These are phyloP conservation scores for Lymantria monacha DNA, from an alignment of 2,888 invertebrate species.

Conservation along the genomic window DNA sequence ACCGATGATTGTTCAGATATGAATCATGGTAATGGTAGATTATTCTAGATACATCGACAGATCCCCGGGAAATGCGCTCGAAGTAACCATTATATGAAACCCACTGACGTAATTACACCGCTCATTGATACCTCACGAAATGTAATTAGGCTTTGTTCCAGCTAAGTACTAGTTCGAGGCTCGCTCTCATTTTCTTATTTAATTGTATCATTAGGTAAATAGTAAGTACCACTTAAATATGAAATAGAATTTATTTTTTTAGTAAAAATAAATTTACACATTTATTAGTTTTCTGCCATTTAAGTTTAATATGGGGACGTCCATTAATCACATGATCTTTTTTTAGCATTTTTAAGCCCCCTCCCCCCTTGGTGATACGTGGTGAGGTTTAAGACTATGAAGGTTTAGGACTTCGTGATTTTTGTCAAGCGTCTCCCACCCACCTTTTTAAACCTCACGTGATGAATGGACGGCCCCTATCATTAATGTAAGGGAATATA, in stretches of 20 bases:
- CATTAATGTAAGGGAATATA: too few species aligned
- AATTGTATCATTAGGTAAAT: constrained; percentile 61
- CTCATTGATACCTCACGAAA: constrained; percentile 78
- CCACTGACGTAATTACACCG: constrained; percentile 72
- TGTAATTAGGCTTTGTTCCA: constrained; percentile 76
- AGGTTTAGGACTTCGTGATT: too few species aligned
- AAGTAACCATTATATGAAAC: constrained; percentile 67
- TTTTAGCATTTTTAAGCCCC: too few species aligned
- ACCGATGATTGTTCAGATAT: constrained; percentile 71
- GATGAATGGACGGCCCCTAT: too few species aligned
- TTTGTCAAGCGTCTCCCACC: too few species aligned
- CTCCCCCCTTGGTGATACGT: too few species aligned
- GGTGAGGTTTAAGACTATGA: too few species aligned
- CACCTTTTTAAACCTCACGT: too few species aligned
- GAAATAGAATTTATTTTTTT: background rate
- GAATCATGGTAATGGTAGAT: constrained; percentile 80
- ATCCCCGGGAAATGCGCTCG: constrained; percentile 71
- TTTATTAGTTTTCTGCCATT: too few species aligned
- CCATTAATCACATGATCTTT: too few species aligned
- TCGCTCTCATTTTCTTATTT: constrained; percentile 61
- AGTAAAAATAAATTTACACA: too few species aligned
- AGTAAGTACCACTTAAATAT: constrained; percentile 39
- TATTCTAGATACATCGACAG: constrained; percentile 73
- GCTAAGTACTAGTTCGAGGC: constrained; percentile 56
- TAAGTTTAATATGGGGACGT: too few species aligned